phyloP scores from a whole-genome alignment of 2,888 invertebrate genomes.

The Julus scanicus region DNA sequence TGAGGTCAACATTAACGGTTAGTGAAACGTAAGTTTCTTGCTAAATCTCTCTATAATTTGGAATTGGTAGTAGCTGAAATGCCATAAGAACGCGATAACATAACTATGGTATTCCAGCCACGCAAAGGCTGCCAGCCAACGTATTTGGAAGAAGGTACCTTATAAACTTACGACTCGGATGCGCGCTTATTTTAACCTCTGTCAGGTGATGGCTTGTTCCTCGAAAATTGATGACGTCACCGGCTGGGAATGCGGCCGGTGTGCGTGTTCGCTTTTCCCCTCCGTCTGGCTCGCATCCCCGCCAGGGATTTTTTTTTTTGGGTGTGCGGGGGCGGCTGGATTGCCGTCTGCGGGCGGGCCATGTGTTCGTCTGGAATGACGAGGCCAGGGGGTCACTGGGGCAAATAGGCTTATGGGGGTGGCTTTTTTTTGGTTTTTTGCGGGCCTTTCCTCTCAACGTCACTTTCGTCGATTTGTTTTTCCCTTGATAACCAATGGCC shows the following conservation, averaged over 20 bases:
- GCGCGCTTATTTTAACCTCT: neutral
- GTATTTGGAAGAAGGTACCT: too few relatives aligned
- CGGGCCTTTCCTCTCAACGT: neutral
- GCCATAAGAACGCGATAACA: too few relatives aligned
- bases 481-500: neutral
- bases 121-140: too few relatives aligned
- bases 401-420: neutral
- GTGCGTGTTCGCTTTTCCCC: neutral
- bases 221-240: neutral
- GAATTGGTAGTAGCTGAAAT: too few relatives aligned
- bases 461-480: neutral
- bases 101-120: too few relatives aligned
- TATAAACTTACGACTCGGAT: too few relatives aligned
- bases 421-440: neutral
- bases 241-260: slow-evolving; percentile 1
- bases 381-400: slow-evolving; percentile 27
- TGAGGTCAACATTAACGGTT: too few relatives aligned
- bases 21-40: too few relatives aligned
- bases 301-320: neutral
- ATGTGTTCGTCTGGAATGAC: slow-evolving; percentile 12
- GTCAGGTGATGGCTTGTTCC: neutral
- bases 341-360: neutral
- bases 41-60: too few relatives aligned
- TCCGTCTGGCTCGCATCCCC: slow-evolving; percentile 22
- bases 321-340: neutral